A percentile compares a stretch with the other conserved stretches of the same genome.
Conservation (phyloP, 2,113 vertebrate genomes). For the Periophthalmus modestus region DNA sequence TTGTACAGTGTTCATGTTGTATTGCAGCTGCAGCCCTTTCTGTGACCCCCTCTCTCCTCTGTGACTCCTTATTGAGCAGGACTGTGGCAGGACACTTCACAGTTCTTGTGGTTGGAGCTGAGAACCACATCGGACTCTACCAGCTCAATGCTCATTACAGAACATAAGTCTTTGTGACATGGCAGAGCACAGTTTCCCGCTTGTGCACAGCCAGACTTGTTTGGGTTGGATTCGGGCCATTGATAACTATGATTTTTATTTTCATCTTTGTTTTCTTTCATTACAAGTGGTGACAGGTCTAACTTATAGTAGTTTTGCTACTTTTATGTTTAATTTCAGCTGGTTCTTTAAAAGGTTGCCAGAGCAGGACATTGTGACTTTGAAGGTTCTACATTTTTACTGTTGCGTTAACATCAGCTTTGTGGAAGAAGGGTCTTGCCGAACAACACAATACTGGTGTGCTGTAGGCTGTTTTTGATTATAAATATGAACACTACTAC, state of each 20-base stretch:
- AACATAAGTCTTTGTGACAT: constrained; percentile 46
- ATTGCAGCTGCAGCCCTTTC: constrained; percentile 74
- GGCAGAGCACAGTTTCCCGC: constrained; percentile 10
- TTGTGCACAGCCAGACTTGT: constrained; percentile 19
- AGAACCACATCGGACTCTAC: constrained; percentile 37
- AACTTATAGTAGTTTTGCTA: constrained; percentile 6
- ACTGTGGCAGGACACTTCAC: constrained; percentile 46
- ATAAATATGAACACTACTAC: not conserved
- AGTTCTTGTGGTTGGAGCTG: constrained; percentile 38
- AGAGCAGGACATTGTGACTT: not conserved
- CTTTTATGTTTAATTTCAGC: not conserved
- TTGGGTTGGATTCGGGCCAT: constrained; percentile 27
- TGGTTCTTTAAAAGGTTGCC: not conserved
- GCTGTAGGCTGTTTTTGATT: not conserved
- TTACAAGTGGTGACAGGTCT: constrained; percentile 11
- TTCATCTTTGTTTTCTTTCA: constrained; percentile 20
- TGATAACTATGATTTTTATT: constrained; percentile 15
- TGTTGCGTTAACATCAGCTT: not conserved
- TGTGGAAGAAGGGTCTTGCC: too few species aligned
- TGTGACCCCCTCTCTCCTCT: constrained; percentile 67
- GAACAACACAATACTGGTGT: too few species aligned
- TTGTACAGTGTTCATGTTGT: constrained; percentile 61
- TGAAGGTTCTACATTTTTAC: not conserved
- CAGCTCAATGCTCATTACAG: constrained; percentile 41
- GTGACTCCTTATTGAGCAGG: constrained; percentile 49